Evolutionary conservation across 2,888 invertebrate species (phyloP).

Genomic region (Drosophila kanekoi): DNA sequence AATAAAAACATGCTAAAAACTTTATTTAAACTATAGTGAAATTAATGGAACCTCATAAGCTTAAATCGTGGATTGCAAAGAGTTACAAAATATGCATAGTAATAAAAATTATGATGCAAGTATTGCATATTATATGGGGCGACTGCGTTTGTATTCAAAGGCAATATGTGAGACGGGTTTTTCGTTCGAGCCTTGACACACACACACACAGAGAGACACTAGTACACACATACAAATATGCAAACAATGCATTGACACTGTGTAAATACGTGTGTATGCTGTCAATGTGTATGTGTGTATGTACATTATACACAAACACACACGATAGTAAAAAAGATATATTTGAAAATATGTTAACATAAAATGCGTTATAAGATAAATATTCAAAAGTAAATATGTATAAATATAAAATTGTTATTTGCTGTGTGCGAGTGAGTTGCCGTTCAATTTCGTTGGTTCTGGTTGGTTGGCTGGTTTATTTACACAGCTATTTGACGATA

Average conservation of each 20-base stretch:
- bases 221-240: neutral
- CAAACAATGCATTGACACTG: neutral
- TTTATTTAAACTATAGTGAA: conserved; percentile 52
- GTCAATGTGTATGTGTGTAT: conserved; percentile 7
- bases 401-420: conserved; percentile 63
- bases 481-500: conserved; percentile 44
- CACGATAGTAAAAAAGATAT: conserved; percentile 22
- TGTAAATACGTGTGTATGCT: neutral
- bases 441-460: conserved; percentile 62
- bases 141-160: conserved; percentile 65
- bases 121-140: conserved; percentile 75
- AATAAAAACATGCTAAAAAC: conserved; percentile 21
- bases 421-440: conserved; percentile 68
- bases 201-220: conserved; percentile 20
- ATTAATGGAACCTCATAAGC: conserved; percentile 72
- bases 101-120: conserved; percentile 50
- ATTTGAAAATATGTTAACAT: conserved; percentile 36
- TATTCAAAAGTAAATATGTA: conserved; percentile 45
- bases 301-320: conserved; percentile 14
- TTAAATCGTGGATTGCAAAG: conserved; percentile 47
- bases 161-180: conserved; percentile 33
- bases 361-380: conserved; percentile 56
- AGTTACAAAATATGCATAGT: conserved; percentile 24
- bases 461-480: conserved; percentile 36
- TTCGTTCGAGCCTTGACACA: conserved; percentile 28